Base-by-base conservation (phyloP, 2,888 invertebrate species). In the Atethmia centrago region DNA sequence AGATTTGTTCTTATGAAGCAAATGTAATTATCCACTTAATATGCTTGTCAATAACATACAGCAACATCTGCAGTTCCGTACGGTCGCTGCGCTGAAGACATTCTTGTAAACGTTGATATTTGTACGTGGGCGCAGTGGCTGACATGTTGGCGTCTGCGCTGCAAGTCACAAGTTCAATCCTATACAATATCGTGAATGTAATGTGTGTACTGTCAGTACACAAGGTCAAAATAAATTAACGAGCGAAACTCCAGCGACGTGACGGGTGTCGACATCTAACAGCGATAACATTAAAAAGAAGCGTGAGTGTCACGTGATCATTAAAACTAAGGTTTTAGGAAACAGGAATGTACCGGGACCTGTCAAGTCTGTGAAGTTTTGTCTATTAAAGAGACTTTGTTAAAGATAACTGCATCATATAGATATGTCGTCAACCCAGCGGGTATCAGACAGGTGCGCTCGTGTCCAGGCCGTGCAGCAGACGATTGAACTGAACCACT, bases 151-250 rank as follows among this genome's bases (percentile, higher is more conserved):
- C 21, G 31, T 2, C 59, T 14, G 40, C 16, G 59, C 53, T 21
- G 7, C 25, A 3, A 14, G 59, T 47, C 53, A 31, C 69, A 31
- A 47, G 40, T 75, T 69, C 69, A 28, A 51, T 56, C 31, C 40
- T 1, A 28, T 25, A n/a, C 12, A 28, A 75, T 59, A 67, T 77
- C 53, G 47, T 77, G 69, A 21, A 9, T 69, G 36, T 67, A 58
- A 51, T 10, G 31, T 65, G 64, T 28, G n/a, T 19, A 40, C 45
- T 55, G 63, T 31, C 74, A 58, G 25, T n/a, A 28, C 51, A 67
- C 5, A 67, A 66, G n/a, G 67, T 69, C 12, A 9, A 19, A 7
- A 16, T 69, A n/a, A 40, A 40, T 49, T 69, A n/a, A 7, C 21
- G 16, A 67, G 49, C 7, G 16, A 21, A 28, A 69, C 49, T 49